A percentile compares a stretch with the other conserved stretches of the same genome.
phyloP scores from a whole-genome alignment of 64 coral and sea anemone species.

The Acropora tenuis region DNA sequence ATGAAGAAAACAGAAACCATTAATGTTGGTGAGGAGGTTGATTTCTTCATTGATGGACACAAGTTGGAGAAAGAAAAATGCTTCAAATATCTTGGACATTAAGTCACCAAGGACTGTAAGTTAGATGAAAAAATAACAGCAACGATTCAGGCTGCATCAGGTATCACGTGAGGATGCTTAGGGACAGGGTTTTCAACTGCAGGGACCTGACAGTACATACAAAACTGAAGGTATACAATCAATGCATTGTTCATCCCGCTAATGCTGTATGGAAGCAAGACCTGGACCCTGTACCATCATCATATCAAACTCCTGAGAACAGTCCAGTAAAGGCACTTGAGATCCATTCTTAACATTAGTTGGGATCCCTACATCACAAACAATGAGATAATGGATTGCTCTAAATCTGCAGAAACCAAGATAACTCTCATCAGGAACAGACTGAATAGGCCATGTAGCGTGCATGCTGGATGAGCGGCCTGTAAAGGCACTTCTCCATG shows the following conservation, averaged over 20 bases:
- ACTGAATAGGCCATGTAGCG: no score
- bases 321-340: no score
- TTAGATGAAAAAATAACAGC: conserved; percentile 39
- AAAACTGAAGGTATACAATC: conserved; percentile 11
- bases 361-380: no score
- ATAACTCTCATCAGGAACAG: no score
- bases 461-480: no score
- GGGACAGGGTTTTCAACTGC: conserved; percentile 18
- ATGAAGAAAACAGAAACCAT: conserved; percentile 47
- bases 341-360: no score
- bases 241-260: conserved; percentile 16
- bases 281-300: conserved; percentile 46
- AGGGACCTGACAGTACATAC: conserved; percentile 15
- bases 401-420: no score
- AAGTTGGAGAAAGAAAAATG: conserved; percentile 29
- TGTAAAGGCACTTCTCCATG: no score
- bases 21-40: conserved; percentile 18
- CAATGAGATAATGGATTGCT: no score
- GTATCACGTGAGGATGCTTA: conserved; percentile 24
- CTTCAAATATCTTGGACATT: conserved; percentile 46
- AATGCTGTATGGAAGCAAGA: conserved; percentile 38
- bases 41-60: conserved; percentile 51
- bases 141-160: conserved; percentile 37
- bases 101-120: neutral
- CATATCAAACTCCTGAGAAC: neutral